Evolutionary conservation across 2,888 invertebrate genomes (phyloP).

Genomic region (Zaprionus lineosus): DNA sequence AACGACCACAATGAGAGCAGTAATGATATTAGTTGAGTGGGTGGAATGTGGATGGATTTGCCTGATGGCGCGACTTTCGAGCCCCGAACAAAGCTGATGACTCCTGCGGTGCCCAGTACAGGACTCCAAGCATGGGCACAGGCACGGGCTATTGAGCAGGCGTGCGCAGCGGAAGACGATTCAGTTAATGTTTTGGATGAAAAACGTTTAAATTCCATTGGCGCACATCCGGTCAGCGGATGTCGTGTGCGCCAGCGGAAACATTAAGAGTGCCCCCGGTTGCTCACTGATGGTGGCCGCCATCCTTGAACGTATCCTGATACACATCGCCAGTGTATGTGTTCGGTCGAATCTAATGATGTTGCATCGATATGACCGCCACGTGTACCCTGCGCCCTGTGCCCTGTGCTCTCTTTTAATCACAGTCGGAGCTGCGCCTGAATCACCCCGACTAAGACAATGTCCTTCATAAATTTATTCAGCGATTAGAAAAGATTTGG

Average conservation of each 20-base stretch:
- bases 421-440: constrained; percentile 49
- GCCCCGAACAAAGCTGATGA: not conserved
- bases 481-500: constrained; percentile 21
- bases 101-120: constrained; percentile 52
- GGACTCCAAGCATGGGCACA: too few species aligned
- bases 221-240: constrained; percentile 78
- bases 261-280: constrained; percentile 75
- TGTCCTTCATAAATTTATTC: constrained; percentile 32
- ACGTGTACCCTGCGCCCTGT: too few species aligned
- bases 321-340: too few species aligned
- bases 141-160: constrained; percentile 69
- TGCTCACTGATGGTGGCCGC: too few species aligned
- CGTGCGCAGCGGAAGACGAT: constrained; percentile 72
- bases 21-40: constrained; percentile 63
- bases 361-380: constrained; percentile 51
- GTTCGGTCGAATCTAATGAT: constrained; percentile 61
- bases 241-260: constrained; percentile 81
- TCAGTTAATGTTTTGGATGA: constrained; percentile 77
- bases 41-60: constrained; percentile 9
- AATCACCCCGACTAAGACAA: constrained; percentile 26
- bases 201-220: constrained; percentile 77
- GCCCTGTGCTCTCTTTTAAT: constrained; percentile 50
- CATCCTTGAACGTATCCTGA: too few species aligned
- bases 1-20: constrained; percentile 74
- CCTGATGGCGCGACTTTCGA: constrained; percentile 4